phyloP scores from a whole-genome alignment of 2,797 vertebrate genomes.

The Leptatherina wallacei region DNA sequence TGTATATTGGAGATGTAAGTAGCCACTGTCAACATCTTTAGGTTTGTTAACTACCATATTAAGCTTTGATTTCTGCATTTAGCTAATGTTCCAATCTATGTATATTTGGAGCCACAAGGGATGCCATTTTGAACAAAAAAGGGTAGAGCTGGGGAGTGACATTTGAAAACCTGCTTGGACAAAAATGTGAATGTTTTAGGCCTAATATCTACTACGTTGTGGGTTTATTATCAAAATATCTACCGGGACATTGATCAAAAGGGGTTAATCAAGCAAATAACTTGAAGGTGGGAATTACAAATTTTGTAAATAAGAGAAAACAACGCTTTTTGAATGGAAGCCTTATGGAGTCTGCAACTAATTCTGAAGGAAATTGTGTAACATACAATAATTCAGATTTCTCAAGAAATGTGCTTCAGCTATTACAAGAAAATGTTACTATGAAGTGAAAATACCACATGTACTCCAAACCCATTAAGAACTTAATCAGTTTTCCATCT shows the following conservation, averaged over 20 bases:
- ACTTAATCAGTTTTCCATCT: constrained; percentile 39
- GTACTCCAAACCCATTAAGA: constrained; percentile 48
- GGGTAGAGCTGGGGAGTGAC: neutral
- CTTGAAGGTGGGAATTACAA: too few relatives aligned
- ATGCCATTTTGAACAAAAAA: neutral
- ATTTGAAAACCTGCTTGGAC: neutral
- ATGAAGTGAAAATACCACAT: constrained; percentile 9
- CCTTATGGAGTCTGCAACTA: too few relatives aligned
- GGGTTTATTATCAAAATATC: neutral
- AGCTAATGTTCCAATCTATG: neutral
- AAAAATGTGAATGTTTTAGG: too few relatives aligned
- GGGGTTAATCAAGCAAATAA: neutral
- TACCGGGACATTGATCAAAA: neutral
- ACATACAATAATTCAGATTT: neutral
- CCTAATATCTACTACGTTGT: too few relatives aligned
- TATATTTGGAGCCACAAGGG: neutral
- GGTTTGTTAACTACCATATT: neutral
- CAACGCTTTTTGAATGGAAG: too few relatives aligned
- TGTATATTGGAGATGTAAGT: neutral
- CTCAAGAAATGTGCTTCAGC: neutral
- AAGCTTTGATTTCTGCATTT: neutral
- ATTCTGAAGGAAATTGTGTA: neutral
- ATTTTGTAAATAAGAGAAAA: too few relatives aligned
- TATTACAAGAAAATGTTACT: neutral
- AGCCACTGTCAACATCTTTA: neutral